Evolutionary conservation across 2,113 vertebrate species (phyloP), one percentile per base, ranked within the genome.

Genomic region (Scophthalmus maximus): DNA sequence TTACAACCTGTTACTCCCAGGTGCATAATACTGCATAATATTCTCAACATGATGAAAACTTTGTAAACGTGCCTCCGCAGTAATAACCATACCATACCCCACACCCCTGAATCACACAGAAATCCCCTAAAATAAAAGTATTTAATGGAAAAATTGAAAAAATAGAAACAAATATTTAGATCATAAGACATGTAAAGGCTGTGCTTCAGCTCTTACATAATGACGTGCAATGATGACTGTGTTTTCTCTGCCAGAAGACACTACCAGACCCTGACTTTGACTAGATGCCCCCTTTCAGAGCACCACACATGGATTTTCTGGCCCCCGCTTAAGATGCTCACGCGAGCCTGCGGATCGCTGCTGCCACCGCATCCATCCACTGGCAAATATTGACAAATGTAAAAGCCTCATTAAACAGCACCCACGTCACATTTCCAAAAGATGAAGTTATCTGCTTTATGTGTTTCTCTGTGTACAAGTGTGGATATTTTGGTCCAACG

Each of bases 381-480:
- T 46, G 63, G 72, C 68, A 79, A 64, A 79, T 68, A 76, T 70
- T 76, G 84, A 84, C 75, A 52, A 64, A 76, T 51, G 49, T 57
- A 49, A n/a, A n/a, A 65, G 70, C 55, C 67, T 78, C 56, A 29
- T 79, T 73, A 78, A 74, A 72, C 75, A 77, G 22, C 77, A 55
- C 53, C 68, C 38, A 8, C 47, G 61, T 63, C 68, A 47, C 40
- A 66, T 84, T 75, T 52, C 12, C 18, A 22, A 65, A 50, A 46
- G 42, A 64, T 72, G n/a, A 64, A 36, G 20, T 53, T 50, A 29
- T 32, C 38, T 25, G 47, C 49, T 64, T 77, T 15, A 46, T 74
- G 27, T n/a, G 30, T 25, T 50, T 50, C 0, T 25, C 3, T 49
- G 8, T 5, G 9, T 8, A 6, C 17, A 6, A 26, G 9, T 20